These are phyloP conservation scores for Garrulus glandarius DNA, from an alignment of 2,797 vertebrate genomes.

Conservation along the genomic window DNA sequence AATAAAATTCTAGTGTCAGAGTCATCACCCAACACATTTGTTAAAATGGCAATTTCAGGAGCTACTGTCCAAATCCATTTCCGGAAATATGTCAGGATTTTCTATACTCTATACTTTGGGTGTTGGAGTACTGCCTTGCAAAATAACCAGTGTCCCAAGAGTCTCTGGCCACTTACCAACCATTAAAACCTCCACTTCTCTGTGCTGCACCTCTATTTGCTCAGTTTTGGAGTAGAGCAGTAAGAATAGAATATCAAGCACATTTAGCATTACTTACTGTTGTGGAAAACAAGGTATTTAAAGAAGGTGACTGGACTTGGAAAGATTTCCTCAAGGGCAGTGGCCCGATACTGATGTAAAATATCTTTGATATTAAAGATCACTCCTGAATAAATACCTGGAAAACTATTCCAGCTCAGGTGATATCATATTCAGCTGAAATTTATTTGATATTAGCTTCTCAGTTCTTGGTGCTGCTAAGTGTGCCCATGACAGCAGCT, in stretches of 20 bases:
- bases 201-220: not conserved
- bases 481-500: not conserved
- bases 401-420: not conserved
- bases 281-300: not conserved
- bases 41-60: not conserved
- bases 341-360: not conserved
- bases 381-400: not conserved
- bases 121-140: not conserved
- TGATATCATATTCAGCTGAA: not conserved
- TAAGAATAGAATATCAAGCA: not conserved
- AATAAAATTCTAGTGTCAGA: not conserved
- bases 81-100: not conserved
- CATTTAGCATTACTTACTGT: not conserved
- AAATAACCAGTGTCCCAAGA: not conserved
- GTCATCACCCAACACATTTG: not conserved
- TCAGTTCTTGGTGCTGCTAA: not conserved
- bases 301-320: not conserved
- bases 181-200: not conserved
- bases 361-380: not conserved
- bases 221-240: not conserved
- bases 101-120: fast-evolving
- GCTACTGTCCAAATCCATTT: not conserved
- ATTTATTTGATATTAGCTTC: not conserved
- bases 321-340: not conserved
- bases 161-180: not conserved